Evolutionary conservation across 2,113 vertebrate species (phyloP), one percentile per base, ranked within the genome.

Genomic region (Carollia perspicillata): DNA sequence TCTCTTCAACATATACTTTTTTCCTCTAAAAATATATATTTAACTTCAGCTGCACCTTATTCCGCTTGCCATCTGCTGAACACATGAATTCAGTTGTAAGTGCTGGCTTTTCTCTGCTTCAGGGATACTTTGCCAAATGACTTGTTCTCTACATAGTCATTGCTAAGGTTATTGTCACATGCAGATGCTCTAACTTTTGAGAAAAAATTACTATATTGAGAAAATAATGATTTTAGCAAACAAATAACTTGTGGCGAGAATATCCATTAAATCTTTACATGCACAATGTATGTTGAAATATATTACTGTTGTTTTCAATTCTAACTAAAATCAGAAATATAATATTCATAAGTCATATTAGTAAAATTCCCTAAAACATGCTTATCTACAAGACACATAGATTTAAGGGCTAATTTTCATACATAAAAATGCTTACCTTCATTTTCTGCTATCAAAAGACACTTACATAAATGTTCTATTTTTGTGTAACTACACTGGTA

Each of bases 41-140:
- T 95, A 96, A 51, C 96, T 98, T 97, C 97, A 98, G 93, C 96
- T 98, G 97, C 89, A 98, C 74, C 2, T 97, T 97, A 96, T 98
- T 97, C 96, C 95, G 63, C 96, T 97, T 97, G 84, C 96, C 97
- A 98, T 98, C 98, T 98, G 97, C 97, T 98, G 97, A 98, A 97
- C 94, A 97, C 98, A 98, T 98, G 74, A 95, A 97, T 97, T 97
- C 77, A 92, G 53, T 75, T 96, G 37, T 92, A 90, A 97, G 97
- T 94, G 37, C 81, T 97, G 93, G 88, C 93, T 88, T 95, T 88
- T 84, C 66, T 96, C 58, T 28, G 74, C 95, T 92, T n/a, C 33
- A 72, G 92, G 94, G 90, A 97, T 51, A 94, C 90, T 93, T 94
- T 97, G 89, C 60, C 97, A 96, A 98, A 77, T 97, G 95, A 97